These are phyloP conservation scores for Euura saliciscinereae DNA, from an alignment of 1,140 invertebrate genomes.

Conservation along the genomic window DNA sequence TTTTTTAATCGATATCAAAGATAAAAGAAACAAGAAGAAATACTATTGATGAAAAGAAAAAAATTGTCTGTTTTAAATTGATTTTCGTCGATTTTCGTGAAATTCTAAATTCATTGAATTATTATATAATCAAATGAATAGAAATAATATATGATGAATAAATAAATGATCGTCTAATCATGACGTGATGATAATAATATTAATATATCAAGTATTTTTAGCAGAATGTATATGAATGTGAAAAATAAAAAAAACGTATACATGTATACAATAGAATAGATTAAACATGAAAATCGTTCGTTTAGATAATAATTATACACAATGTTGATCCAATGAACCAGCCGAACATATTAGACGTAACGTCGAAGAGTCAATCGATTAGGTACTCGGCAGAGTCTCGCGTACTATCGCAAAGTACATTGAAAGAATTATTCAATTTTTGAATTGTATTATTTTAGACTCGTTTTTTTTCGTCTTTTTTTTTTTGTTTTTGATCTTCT, in stretches of 20 bases:
- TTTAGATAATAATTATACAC: neutral
- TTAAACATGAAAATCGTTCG: too few species aligned
- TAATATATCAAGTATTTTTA: neutral
- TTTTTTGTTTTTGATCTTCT: neutral
- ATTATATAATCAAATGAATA: neutral
- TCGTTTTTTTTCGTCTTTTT: neutral
- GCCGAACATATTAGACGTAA: conserved; percentile 33
- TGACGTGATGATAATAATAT: too few species aligned
- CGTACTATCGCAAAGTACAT: neutral
- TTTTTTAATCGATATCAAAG: too few species aligned
- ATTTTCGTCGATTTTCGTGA: neutral
- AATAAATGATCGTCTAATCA: neutral
- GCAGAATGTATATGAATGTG: neutral
- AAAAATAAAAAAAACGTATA: neutral
- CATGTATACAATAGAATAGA: too few species aligned
- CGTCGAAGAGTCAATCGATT: neutral
- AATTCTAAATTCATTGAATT: neutral
- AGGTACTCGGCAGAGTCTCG: neutral
- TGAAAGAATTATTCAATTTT: neutral
- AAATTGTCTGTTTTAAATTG: neutral
- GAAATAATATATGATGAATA: neutral
- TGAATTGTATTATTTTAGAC: too few species aligned
- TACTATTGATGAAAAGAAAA: neutral
- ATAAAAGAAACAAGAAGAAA: neutral
- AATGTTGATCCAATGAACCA: conserved; percentile 51